phyloP scores from a whole-genome alignment of 2,797 vertebrate species.

The Xiphorhynchus erythropygius region DNA sequence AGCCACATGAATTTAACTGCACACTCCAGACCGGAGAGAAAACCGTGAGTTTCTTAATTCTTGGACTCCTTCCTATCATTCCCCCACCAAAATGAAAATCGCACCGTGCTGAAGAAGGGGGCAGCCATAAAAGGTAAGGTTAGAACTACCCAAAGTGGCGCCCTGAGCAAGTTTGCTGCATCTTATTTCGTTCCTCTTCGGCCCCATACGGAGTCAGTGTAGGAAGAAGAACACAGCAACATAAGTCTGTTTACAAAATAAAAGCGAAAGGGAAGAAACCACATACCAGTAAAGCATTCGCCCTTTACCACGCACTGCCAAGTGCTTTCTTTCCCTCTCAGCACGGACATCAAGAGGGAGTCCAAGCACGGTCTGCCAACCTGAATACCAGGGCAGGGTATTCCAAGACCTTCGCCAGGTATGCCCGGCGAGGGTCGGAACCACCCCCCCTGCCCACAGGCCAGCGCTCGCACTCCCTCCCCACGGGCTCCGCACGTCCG shows the following conservation, averaged over 20 bases:
- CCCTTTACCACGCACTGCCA: not conserved
- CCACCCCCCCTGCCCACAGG: no score
- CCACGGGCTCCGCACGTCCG: no score
- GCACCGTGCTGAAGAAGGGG: not conserved
- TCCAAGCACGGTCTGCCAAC: not conserved
- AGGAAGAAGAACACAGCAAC: not conserved
- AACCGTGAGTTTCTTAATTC: not conserved
- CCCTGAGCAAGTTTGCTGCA: not conserved
- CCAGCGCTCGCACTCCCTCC: not conserved
- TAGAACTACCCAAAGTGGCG: not conserved
- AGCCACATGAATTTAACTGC: not conserved
- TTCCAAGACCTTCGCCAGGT: no score
- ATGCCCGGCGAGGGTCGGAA: no score
- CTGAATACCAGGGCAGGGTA: not conserved
- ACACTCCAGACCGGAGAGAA: accelerated
- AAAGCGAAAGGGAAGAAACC: not conserved
- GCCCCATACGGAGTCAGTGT: not conserved
- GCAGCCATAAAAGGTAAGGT: not conserved
- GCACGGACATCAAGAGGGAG: accelerated
- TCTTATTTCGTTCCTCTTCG: not conserved
- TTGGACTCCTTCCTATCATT: not conserved
- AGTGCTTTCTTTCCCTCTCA: no score
- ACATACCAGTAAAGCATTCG: not conserved
- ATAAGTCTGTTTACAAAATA: not conserved
- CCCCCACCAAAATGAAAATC: not conserved